phyloP scores from a whole-genome alignment of 2,888 invertebrate species.

The Troilus luridus region DNA sequence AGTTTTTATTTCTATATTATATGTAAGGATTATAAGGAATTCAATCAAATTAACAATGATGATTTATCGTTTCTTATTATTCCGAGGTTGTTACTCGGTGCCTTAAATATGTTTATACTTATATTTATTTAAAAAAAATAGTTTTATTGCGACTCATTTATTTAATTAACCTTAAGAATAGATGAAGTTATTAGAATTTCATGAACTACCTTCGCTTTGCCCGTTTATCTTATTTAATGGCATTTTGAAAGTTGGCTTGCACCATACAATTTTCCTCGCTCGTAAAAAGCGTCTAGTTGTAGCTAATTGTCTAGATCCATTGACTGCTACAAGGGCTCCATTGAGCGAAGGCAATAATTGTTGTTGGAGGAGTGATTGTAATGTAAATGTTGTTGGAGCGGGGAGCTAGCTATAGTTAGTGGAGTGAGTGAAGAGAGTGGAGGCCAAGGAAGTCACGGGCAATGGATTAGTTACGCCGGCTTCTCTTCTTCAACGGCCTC shows the following conservation, averaged over 20 bases:
- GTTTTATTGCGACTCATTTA: neutral
- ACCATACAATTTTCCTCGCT: neutral
- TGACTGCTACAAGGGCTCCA: neutral
- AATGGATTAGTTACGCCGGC: neutral
- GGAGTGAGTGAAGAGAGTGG: no score
- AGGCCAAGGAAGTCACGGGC: constrained; percentile 36
- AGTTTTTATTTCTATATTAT: no score
- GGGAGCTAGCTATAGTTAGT: neutral
- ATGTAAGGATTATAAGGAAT: no score
- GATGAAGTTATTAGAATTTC: neutral
- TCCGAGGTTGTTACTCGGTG: neutral
- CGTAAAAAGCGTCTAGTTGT: neutral
- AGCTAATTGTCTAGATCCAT: neutral
- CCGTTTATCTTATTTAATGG: neutral
- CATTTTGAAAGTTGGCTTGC: neutral
- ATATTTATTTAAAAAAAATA: neutral
- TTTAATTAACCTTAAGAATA: neutral
- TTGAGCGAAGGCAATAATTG: constrained; percentile 17
- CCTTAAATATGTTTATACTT: neutral
- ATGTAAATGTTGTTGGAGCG: neutral
- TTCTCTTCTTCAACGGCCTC: neutral
- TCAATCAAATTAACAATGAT: no score
- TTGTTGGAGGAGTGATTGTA: neutral
- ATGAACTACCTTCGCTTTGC: neutral
- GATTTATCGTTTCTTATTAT: no score